phyloP scores from a whole-genome alignment of 2,113 vertebrate species.

The Meles meles region DNA sequence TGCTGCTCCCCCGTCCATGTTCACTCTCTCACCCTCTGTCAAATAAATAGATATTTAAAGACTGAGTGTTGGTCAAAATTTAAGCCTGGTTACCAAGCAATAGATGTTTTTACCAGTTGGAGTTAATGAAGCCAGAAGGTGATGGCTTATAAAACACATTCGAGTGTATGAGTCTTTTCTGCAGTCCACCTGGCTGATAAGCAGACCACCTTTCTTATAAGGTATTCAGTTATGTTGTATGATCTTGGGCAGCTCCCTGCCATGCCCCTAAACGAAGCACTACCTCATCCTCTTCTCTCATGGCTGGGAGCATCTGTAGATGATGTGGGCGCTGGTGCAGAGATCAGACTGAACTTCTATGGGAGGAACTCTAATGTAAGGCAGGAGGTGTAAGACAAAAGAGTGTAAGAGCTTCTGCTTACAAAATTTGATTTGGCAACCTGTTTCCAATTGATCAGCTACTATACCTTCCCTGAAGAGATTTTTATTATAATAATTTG shows the following conservation, averaged over 20 bases:
- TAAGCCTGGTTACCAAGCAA: background rate
- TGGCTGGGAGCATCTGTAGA: background rate
- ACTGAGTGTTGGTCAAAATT: background rate
- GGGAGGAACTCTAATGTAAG: background rate
- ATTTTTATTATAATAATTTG: background rate
- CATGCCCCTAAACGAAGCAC: background rate
- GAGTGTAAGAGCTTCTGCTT: background rate
- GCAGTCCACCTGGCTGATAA: background rate
- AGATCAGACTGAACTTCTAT: background rate
- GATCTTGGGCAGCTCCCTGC: background rate
- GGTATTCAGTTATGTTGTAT: background rate
- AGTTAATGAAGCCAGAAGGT: background rate
- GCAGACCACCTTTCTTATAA: background rate
- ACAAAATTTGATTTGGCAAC: background rate
- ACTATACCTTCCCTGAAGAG: background rate
- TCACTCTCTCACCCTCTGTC: too few relatives aligned
- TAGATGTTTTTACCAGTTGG: background rate
- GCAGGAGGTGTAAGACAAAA: background rate
- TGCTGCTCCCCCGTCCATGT: too few relatives aligned
- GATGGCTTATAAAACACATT: background rate
- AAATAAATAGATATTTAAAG: background rate
- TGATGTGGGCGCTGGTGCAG: background rate
- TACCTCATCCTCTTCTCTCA: background rate
- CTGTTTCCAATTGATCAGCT: background rate
- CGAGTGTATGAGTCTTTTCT: background rate